These are phyloP conservation scores for Salvator merianae DNA, from an alignment of 2,113 vertebrate genomes.

Conservation along the genomic window DNA sequence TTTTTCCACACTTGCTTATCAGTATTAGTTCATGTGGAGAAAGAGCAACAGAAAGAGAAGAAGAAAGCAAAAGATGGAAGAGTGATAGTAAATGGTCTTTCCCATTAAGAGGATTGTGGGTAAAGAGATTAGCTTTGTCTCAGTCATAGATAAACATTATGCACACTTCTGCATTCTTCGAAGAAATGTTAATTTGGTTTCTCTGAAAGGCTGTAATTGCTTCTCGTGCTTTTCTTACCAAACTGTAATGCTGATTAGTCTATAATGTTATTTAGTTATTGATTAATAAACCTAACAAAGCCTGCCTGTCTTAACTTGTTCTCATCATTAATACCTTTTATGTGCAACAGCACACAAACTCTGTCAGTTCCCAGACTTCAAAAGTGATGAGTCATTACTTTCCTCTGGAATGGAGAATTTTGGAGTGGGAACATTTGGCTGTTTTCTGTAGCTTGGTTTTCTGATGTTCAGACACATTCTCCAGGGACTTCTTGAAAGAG, in stretches of 20 bases:
- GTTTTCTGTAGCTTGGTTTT: neutral
- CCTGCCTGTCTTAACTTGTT: neutral
- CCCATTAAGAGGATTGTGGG: neutral
- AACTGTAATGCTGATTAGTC: constrained; percentile 9
- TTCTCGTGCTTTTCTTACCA: neutral
- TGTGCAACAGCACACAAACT: neutral
- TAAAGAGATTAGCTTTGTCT: constrained; percentile 19
- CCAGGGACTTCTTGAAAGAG: neutral
- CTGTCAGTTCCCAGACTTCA: neutral
- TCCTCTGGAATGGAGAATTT: neutral
- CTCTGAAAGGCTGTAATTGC: neutral
- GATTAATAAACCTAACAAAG: constrained; percentile 15
- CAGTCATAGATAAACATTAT: constrained; percentile 6
- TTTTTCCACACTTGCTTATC: neutral
- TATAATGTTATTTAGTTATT: constrained; percentile 19
- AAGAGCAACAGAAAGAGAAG: neutral
- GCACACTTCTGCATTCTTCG: neutral
- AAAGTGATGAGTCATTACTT: neutral
- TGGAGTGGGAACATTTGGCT: neutral
- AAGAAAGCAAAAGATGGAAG: neutral
- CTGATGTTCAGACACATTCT: neutral
- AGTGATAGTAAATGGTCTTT: neutral
- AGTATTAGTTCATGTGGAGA: no score
- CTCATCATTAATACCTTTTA: constrained; percentile 4
- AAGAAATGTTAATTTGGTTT: constrained; percentile 12